These are phyloP conservation scores for Drosophila santomea DNA, from an alignment of 1,140 invertebrate genomes.

Conservation along the genomic window DNA sequence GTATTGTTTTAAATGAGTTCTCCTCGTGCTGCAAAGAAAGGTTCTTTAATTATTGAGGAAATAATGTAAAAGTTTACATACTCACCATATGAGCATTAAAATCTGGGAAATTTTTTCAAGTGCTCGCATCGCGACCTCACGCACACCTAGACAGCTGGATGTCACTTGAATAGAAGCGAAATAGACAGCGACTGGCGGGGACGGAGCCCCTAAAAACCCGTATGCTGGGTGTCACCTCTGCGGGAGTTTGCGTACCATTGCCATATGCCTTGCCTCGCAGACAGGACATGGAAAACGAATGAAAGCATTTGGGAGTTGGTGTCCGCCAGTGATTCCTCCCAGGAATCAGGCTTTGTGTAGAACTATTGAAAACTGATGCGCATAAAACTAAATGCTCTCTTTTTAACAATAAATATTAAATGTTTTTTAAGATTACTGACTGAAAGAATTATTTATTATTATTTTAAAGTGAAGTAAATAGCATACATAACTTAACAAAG, in stretches of 20 bases:
- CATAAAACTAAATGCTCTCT: too few species aligned
- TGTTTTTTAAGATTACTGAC: too few species aligned
- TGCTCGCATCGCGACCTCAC: conserved; percentile 25
- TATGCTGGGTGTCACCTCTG: conserved; percentile 40
- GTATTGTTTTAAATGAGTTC: too few species aligned
- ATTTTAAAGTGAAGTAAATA: too few species aligned
- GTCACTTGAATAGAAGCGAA: conserved; percentile 42
- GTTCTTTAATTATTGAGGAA: too few species aligned
- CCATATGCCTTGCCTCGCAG: conserved; percentile 36
- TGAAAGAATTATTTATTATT: too few species aligned
- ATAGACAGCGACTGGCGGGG: conserved; percentile 17
- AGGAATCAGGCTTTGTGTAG: neutral
- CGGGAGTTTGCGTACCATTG: conserved; percentile 1
- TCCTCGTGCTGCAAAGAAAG: too few species aligned
- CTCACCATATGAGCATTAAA: neutral
- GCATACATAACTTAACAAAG: too few species aligned
- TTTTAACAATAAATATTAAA: too few species aligned
- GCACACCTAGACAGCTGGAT: conserved; percentile 24
- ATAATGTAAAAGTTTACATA: too few species aligned
- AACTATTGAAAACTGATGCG: neutral
- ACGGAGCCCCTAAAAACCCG: conserved; percentile 59
- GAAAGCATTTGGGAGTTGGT: conserved; percentile 30
- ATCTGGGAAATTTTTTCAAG: neutral
- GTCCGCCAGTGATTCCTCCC: conserved; percentile 26
- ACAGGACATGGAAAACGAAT: conserved; percentile 33